Base-by-base conservation (phyloP, 37 sponge, comb jelly and placozoan genomes). In the Theonella swinhoei region DNA sequence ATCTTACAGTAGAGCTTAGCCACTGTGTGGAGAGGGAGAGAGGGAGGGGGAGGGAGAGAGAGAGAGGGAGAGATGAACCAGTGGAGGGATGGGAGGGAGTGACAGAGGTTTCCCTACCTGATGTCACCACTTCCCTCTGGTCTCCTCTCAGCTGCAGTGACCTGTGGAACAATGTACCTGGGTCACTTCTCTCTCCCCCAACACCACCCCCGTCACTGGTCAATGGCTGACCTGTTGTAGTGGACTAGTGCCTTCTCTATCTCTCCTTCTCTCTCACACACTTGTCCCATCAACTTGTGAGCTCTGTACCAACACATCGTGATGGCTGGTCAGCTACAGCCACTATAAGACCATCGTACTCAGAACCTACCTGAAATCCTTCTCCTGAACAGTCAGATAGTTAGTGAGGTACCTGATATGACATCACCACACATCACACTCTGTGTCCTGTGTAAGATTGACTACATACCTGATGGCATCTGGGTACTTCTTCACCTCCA, bases 241-340 rank as follows among this genome's bases (percentile, higher is more conserved):
- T 80, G 82, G 7, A 60, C 67, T 0, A 84, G 59, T 9, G 76
- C 90, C 66, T 82, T 65, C 36, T 32, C 63, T 19, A 72, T 29
- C 19, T 82, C 67, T 19, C 62, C 79, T 28, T 39, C 40, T 39
- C 41, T 68, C 75, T 79, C 69, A 59, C 34, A 86, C 3, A 82
- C 41, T 9, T 80, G 83, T 28, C 88, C 91, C 77, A 91, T 81
- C 78, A 82, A 54, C 64, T 77, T 81, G 39, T 91, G 91, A 20
- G 91, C 91, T 28, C 81, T 79, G 67, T 25, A 35, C 22, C 31
- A 68, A 33, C 37, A 42, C 19, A 8, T 22, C 1, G 28, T 5
- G 42, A 1, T 38, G 42, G 70, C 19, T 7, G 28, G 3, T 11
- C 32, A 35, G 39, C 17, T 39, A 11, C 7, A 40, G 66, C 40